Evolutionary conservation across 92 coral and sea anemone genomes (phyloP), one percentile per base, ranked within the genome.

Genomic region (Parazoanthus darwini): DNA sequence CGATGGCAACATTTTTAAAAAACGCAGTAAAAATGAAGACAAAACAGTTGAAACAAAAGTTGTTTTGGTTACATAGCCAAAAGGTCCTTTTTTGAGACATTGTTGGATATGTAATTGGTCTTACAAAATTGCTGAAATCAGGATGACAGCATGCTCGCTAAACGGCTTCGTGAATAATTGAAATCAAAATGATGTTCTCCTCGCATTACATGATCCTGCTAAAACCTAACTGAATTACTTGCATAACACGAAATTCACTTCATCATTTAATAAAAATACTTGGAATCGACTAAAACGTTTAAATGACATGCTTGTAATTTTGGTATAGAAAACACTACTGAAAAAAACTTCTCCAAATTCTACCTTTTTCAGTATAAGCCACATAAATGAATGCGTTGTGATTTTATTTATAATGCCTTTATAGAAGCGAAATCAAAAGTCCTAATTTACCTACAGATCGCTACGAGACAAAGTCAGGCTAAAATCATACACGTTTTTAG

Each of bases 111-210:
- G 16, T 51, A 58, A 14, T 23, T 58, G 23, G 23, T 58, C 20
- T 39, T 20, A 37, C 37, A 76, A 37, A 42, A 33, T 39, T 39
- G 48, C 51, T 37, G 20, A 39, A 9, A 76, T 76, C 80, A 76
- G 1, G 51, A 76, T 44, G 35, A 11, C 46, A 76, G 20, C 6
- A 39, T 44, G 4, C 51, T 39, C 13, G 46, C 80, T 76, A 39
- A 76, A 76, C 51, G 48, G 51, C 51, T 37, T 76, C 80, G 26
- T 76, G 35, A 16, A 76, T 76, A 37, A 76, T 18, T 76, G 80
- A 39, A 76, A 18, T 76, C 80, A 76, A 39, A 76, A 11, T 76
- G 20, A 22, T 74, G 51, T 39, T 39, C 25, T 76, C 54, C 42
- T 25, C 35, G 20, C 46, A 76, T 76, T 54, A n/a, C 42, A 25